A percentile compares a stretch with the other conserved stretches of the same genome.
These are phyloP conservation scores for Notarius lentiginosus DNA, from an alignment of 2,113 vertebrate species.

Conservation along the genomic window DNA sequence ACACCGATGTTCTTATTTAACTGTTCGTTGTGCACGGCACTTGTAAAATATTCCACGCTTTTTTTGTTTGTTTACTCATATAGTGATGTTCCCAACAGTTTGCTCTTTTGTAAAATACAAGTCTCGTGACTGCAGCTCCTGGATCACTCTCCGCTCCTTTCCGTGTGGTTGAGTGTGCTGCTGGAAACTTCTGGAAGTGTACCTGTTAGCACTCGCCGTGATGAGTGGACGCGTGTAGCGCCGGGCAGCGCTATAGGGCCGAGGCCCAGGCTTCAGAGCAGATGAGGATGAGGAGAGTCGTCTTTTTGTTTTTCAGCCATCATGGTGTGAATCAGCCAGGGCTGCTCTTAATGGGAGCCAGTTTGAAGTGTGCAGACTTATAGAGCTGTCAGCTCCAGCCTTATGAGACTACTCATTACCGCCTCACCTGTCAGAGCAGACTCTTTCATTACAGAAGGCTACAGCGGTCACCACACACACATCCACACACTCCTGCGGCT, in stretches of 20 bases:
- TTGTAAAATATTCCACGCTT: background rate
- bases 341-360: conserved; percentile 32
- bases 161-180: background rate
- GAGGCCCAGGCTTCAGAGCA: background rate
- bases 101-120: conserved; percentile 1
- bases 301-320: conserved; percentile 42
- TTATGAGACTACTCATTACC: conserved; percentile 54
- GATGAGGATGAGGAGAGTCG: background rate
- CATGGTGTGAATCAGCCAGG: conserved; percentile 17
- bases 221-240: background rate
- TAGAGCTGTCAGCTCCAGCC: conserved; percentile 50
- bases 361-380: conserved; percentile 45
- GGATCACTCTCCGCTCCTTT: background rate
- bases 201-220: conserved; percentile 15
- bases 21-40: background rate
- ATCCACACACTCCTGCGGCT: conserved; percentile 16
- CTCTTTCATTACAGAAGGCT: conserved; percentile 48
- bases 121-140: conserved; percentile 17
- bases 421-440: conserved; percentile 49
- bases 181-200: conserved; percentile 3
- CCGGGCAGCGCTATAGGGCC: background rate
- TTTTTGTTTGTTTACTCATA: background rate
- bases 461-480: conserved; percentile 26
- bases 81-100: conserved; percentile 26
- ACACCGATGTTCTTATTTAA: conserved; percentile 3